Evolutionary conservation across 2,113 vertebrate species (phyloP).

Genomic region (Ahaetulla prasina): DNA sequence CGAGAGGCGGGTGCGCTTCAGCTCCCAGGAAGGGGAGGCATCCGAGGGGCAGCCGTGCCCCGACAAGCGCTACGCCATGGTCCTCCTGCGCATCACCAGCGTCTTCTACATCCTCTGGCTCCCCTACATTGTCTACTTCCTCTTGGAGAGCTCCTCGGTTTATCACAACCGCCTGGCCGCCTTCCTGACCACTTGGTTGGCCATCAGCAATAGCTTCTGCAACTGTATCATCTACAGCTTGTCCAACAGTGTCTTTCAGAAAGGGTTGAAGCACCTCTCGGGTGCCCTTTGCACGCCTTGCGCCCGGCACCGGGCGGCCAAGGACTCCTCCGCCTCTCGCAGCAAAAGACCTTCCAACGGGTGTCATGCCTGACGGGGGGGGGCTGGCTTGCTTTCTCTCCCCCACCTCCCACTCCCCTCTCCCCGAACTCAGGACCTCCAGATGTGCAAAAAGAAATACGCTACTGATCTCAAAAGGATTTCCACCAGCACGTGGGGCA

Average conservation of each 20-base stretch:
- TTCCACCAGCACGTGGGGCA: constrained; percentile 13
- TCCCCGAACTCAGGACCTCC: constrained; percentile 35
- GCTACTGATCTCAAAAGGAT: constrained; percentile 58
- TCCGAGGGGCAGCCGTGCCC: constrained; percentile 78
- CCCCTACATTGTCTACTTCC: constrained; percentile 96
- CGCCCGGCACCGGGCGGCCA: constrained; percentile 72
- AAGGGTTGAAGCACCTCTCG: constrained; percentile 89
- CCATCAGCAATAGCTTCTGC: constrained; percentile 99
- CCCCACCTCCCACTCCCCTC: background rate
- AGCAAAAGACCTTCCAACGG: constrained; percentile 75
- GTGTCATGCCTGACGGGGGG: constrained; percentile 65
- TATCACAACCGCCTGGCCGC: constrained; percentile 82
- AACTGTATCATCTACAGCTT: constrained; percentile 99
- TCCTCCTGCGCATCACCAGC: constrained; percentile 95
- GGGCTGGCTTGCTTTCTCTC: background rate
- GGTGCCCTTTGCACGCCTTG: constrained; percentile 84
- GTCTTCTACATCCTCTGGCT: constrained; percentile 98
- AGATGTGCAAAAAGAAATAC: constrained; percentile 63
- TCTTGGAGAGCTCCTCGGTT: constrained; percentile 89
- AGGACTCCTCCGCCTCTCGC: constrained; percentile 70
- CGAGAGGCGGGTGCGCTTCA: constrained; percentile 88
- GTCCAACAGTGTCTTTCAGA: constrained; percentile 96
- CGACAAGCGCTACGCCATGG: constrained; percentile 93
- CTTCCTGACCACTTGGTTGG: constrained; percentile 96
- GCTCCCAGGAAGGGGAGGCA: constrained; percentile 75